Conservation (phyloP, 2,113 vertebrate genomes). For the Chrysemys picta region DNA sequence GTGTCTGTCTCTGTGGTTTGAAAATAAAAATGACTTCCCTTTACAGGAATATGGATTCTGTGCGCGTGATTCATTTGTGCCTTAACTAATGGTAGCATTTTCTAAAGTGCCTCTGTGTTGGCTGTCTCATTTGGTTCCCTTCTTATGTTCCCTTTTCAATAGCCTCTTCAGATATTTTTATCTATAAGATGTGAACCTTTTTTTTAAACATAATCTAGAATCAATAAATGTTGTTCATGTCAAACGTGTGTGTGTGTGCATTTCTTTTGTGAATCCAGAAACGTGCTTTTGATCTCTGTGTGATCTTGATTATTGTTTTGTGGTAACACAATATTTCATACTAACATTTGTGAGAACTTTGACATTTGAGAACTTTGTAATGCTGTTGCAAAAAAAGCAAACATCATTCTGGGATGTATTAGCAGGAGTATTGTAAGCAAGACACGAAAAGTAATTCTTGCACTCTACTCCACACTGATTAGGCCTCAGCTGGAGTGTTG, state of each 20-base stretch:
- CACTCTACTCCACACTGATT: too few relatives aligned
- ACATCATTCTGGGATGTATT: too few relatives aligned
- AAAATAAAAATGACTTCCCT: slow-evolving; percentile 54
- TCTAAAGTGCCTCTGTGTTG: slow-evolving; percentile 78
- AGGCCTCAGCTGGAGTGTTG: too few relatives aligned
- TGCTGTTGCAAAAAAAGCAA: too few relatives aligned
- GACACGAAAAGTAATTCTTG: too few relatives aligned
- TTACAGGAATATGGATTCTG: slow-evolving; percentile 60
- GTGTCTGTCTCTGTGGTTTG: slow-evolving; percentile 59
- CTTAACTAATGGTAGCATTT: slow-evolving; percentile 74
- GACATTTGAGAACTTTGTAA: too few relatives aligned
- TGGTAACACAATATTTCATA: background rate
- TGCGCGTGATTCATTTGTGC: slow-evolving; percentile 72
- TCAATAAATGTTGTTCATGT: slow-evolving; percentile 71
- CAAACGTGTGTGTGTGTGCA: background rate
- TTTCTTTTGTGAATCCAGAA: slow-evolving; percentile 10
- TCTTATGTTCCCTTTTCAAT: slow-evolving; percentile 56
- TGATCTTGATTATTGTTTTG: background rate
- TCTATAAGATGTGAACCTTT: slow-evolving; percentile 66
- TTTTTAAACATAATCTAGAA: slow-evolving; percentile 60
- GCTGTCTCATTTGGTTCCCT: slow-evolving; percentile 63
- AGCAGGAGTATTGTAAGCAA: too few relatives aligned
- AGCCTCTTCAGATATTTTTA: slow-evolving; percentile 67
- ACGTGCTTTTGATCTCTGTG: background rate
- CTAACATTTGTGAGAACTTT: background rate